Evolutionary conservation across 1,140 invertebrate genomes (phyloP).

Genomic region (Sipha flava): DNA sequence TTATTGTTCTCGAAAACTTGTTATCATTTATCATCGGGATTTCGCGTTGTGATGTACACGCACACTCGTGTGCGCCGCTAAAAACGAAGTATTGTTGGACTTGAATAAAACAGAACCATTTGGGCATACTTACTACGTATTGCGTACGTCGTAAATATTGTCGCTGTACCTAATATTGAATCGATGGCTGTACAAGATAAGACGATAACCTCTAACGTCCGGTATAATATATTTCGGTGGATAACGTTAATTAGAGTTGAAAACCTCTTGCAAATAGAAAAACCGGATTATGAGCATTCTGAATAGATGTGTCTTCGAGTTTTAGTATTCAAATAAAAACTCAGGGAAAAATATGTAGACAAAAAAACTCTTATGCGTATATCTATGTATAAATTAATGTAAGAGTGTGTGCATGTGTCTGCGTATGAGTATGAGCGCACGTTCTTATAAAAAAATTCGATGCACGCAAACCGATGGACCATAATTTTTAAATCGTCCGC

Average conservation of each 20-base stretch:
- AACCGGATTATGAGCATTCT: background rate
- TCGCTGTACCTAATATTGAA: background rate
- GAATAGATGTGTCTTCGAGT: background rate
- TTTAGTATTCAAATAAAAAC: background rate
- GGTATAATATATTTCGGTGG: background rate
- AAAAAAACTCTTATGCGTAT: background rate
- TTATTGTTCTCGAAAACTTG: background rate
- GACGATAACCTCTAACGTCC: background rate
- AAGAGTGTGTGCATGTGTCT: background rate
- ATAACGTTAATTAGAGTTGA: background rate
- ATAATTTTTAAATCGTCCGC: slow-evolving; percentile 14
- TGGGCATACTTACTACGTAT: no score
- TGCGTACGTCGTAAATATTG: no score
- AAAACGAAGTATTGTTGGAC: background rate
- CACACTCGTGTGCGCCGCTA: background rate
- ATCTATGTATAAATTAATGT: background rate
- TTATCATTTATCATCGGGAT: background rate
- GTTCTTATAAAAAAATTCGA: background rate
- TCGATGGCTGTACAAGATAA: background rate
- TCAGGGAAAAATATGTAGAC: background rate
- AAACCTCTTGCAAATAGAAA: background rate
- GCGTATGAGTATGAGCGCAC: background rate
- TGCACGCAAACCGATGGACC: background rate
- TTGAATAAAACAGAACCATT: no score
- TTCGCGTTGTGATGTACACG: background rate